A percentile compares a stretch with the other conserved stretches of the same genome.
phyloP scores from a whole-genome alignment of 1,140 invertebrate genomes.

The Ylistrum balloti region DNA sequence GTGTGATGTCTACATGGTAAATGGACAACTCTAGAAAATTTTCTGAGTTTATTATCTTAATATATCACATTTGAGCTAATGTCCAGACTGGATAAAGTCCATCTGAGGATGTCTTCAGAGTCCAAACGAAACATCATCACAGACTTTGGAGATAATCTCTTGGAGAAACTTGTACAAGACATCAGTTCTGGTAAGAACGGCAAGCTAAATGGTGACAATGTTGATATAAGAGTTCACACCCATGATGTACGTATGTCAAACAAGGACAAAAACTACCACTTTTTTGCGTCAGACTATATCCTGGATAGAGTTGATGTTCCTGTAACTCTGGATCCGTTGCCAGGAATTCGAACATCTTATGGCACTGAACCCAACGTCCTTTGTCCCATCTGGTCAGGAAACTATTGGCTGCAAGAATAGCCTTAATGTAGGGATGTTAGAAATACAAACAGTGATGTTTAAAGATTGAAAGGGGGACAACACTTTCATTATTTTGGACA shows the following conservation, averaged over 20 bases:
- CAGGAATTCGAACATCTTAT: not conserved
- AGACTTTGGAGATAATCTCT: not conserved
- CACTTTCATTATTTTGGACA: too few species aligned
- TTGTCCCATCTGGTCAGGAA: too few species aligned
- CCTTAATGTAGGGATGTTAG: too few species aligned
- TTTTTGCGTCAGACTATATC: constrained; percentile 52
- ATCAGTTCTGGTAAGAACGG: constrained; percentile 36
- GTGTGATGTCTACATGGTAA: not conserved
- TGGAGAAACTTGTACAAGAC: constrained; percentile 2
- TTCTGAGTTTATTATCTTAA: not conserved
- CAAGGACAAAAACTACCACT: constrained; percentile 51
- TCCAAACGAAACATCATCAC: constrained; percentile 42
- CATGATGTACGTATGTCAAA: constrained; percentile 43
- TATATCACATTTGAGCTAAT: constrained; percentile 48
- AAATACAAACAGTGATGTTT: not conserved
- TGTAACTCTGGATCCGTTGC: too few species aligned
- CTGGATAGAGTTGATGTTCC: not conserved
- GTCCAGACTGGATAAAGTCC: constrained; percentile 46
- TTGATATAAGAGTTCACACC: constrained; percentile 47
- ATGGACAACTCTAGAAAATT: not conserved
- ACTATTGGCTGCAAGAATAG: too few species aligned
- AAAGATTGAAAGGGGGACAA: not conserved
- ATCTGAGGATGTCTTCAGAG: constrained; percentile 36
- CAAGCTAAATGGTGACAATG: constrained; percentile 54
- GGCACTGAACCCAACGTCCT: not conserved